These are phyloP conservation scores for Hiodon tergisus DNA, from an alignment of 2,113 vertebrate genomes.

Conservation along the genomic window DNA sequence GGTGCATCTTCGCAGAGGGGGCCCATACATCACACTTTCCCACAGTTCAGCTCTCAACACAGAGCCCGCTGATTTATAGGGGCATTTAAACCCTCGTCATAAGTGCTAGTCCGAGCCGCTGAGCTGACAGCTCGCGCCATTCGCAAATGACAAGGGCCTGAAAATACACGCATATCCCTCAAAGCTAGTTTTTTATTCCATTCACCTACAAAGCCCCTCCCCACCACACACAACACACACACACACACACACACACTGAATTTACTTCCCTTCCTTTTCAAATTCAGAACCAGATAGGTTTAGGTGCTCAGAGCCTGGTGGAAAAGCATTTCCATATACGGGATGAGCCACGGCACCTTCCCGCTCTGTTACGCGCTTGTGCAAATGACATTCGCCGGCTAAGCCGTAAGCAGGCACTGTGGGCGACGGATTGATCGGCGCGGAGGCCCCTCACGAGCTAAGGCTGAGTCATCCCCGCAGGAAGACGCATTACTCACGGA, in stretches of 20 bases:
- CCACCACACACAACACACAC: too few species aligned
- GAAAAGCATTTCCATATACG: too few species aligned
- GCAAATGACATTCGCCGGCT: neutral
- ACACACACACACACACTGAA: too few species aligned
- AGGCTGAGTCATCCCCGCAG: constrained; percentile 2
- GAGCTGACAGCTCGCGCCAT: constrained; percentile 10
- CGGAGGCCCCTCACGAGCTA: neutral
- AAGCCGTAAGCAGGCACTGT: neutral
- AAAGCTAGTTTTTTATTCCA: too few species aligned
- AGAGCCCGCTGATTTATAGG: constrained; percentile 30
- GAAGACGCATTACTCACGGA: neutral
- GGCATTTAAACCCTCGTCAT: constrained; percentile 33
- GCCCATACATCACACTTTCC: neutral
- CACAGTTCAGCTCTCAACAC: neutral
- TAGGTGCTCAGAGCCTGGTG: too few species aligned
- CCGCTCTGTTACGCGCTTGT: neutral
- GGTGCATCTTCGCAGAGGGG: neutral
- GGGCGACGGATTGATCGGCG: neutral
- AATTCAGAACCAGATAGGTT: too few species aligned
- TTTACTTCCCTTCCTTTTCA: too few species aligned
- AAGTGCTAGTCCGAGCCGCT: constrained; percentile 17
- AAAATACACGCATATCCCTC: neutral
- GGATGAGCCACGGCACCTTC: neutral
- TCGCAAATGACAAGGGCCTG: neutral
- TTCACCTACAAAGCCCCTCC: too few species aligned